phyloP scores from a whole-genome alignment of 2,888 invertebrate species.

The Rugalucina vietnamica region DNA sequence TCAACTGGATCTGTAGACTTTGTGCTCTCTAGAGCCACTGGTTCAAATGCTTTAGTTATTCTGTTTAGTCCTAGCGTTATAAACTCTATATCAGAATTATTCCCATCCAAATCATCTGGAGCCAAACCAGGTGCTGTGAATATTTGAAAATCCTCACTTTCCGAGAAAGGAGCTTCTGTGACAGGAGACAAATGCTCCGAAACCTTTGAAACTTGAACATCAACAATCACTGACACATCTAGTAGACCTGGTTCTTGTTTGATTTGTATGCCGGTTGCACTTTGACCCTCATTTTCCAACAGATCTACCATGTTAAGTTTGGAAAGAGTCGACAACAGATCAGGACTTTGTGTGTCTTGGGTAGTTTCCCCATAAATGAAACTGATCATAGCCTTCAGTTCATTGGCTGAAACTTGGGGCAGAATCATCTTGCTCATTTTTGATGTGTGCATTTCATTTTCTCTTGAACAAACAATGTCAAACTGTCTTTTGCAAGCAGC shows the following conservation, averaged over 20 bases:
- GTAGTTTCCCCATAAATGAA: conserved; percentile 55
- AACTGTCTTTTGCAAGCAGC: conserved; percentile 57
- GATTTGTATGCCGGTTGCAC: not conserved
- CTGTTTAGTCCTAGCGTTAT: no score
- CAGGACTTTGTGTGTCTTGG: not conserved
- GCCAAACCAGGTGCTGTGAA: no score
- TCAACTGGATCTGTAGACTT: no score
- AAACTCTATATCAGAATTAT: no score
- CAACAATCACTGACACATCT: not conserved
- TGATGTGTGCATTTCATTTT: not conserved
- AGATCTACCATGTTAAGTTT: not conserved
- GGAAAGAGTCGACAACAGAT: not conserved
- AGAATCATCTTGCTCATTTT: conserved; percentile 36
- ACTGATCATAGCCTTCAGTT: conserved; percentile 40
- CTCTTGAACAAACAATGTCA: conserved; percentile 5
- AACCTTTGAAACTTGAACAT: not conserved
- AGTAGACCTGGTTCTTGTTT: not conserved
- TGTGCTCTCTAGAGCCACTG: no score
- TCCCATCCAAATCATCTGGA: no score
- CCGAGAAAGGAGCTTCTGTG: no score
- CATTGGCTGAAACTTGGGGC: conserved; percentile 16
- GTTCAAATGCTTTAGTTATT: no score
- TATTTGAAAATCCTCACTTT: no score
- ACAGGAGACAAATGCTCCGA: no score
- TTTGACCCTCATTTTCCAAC: not conserved